Conservation (phyloP, 2,888 invertebrate genomes). For the Tryphoninae sp. region DNA sequence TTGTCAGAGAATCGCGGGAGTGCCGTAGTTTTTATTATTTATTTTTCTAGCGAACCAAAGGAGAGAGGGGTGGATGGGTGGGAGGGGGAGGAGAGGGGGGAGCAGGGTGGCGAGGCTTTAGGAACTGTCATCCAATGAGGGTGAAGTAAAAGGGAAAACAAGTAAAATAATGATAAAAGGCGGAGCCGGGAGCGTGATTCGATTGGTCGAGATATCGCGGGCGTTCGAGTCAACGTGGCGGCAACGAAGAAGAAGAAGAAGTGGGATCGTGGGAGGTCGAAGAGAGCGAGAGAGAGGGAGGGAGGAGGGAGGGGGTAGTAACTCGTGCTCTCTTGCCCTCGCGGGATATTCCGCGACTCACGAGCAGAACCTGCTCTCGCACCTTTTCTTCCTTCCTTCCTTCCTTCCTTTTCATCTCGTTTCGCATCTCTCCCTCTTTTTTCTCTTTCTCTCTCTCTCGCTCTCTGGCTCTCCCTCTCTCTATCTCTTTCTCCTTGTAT, state of each 20-base stretch:
- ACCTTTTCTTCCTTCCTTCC: conserved; percentile 69
- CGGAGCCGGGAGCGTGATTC: conserved; percentile 81
- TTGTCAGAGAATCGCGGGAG: conserved; percentile 55
- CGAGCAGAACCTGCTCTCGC: conserved; percentile 68
- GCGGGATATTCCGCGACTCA: conserved; percentile 56
- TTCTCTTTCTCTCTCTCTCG: conserved; percentile 59
- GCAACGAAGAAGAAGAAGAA: conserved; percentile 59
- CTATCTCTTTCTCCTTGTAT: conserved; percentile 42
- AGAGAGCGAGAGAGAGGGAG: conserved; percentile 32
- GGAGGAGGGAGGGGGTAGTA: conserved; percentile 59
- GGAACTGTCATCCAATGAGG: conserved; percentile 81
- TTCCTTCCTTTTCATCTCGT: conserved; percentile 63
- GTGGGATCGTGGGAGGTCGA: conserved; percentile 71
- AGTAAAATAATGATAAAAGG: conserved; percentile 82
- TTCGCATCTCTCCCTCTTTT: conserved; percentile 52
- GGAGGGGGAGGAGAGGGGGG: conserved; percentile 67
- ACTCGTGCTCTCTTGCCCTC: conserved; percentile 47
- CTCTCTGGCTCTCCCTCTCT: conserved; percentile 52
- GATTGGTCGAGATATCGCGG: conserved; percentile 81
- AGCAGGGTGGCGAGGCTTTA: conserved; percentile 69
- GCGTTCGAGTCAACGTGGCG: conserved; percentile 79
- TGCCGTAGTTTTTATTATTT: conserved; percentile 41
- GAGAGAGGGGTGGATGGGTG: conserved; percentile 70
- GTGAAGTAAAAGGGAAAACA: conserved; percentile 81
- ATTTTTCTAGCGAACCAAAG: conserved; percentile 56